Conservation (phyloP, 2,113 vertebrate genomes). For the Galbula dea region DNA sequence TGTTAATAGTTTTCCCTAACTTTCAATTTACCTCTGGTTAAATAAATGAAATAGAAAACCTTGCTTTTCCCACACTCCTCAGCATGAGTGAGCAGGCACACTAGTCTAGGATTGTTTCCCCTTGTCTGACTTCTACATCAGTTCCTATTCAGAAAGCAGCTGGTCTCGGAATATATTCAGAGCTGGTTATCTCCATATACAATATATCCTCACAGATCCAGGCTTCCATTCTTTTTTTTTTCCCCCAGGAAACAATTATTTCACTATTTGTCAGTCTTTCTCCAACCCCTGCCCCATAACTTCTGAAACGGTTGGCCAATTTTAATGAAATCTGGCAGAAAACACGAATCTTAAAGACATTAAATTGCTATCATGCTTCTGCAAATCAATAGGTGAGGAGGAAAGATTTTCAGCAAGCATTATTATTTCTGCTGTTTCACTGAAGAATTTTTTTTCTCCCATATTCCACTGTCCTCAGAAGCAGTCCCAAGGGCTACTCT, state of each 20-base stretch:
- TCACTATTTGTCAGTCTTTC: conserved; percentile 7
- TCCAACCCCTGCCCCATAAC: background rate
- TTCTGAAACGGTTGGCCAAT: background rate
- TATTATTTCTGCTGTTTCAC: background rate
- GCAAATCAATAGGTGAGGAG: conserved; percentile 20
- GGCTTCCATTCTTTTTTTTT: background rate
- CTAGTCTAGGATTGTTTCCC: background rate
- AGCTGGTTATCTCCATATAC: conserved; percentile 27
- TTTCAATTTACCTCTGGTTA: background rate
- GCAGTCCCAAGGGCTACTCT: background rate
- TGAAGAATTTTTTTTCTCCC: background rate
- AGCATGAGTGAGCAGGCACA: accelerated
- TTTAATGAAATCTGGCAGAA: conserved; percentile 34
- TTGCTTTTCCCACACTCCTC: background rate
- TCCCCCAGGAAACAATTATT: conserved; percentile 13
- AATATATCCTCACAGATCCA: background rate
- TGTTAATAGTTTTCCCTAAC: background rate
- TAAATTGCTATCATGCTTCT: background rate
- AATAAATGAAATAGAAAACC: background rate
- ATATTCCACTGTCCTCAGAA: background rate
- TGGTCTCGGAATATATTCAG: conserved; percentile 25
- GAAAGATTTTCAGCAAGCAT: background rate
- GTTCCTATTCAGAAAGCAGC: conserved; percentile 31
- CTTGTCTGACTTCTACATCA: conserved; percentile 38
- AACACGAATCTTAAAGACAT: conserved; percentile 14